Percentiles rank a stretch among this genome's conserved stretches.
Conservation (phyloP, 2,888 invertebrate genomes). For the Caenorhabditis virilis region DNA sequence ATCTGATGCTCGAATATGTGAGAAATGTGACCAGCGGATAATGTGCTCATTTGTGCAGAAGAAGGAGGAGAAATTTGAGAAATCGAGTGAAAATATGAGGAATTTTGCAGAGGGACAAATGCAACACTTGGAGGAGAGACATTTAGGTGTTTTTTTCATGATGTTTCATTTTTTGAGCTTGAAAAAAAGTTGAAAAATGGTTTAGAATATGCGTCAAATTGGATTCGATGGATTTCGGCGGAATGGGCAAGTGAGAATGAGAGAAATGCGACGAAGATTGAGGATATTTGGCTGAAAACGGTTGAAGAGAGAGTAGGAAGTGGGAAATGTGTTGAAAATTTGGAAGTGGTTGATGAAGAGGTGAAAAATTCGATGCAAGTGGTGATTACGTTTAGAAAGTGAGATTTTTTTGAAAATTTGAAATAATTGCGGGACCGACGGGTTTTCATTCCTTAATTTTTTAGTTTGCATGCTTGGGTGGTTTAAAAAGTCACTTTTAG, state of each 20-base stretch:
- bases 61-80: constrained; percentile 15
- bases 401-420: too few species aligned
- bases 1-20: constrained; percentile 43
- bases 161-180: not conserved
- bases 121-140: constrained; percentile 35
- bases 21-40: constrained; percentile 48
- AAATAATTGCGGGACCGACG: too few species aligned
- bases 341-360: constrained; percentile 2
- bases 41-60: constrained; percentile 42
- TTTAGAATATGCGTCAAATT: constrained; percentile 34
- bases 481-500: too few species aligned
- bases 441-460: too few species aligned
- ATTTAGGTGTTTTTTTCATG: constrained; percentile 17
- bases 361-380: constrained; percentile 14
- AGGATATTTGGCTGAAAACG: constrained; percentile 23
- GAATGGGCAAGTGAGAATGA: constrained; percentile 31
- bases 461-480: too few species aligned
- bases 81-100: constrained; percentile 28
- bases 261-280: constrained; percentile 2
- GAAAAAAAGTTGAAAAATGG: too few species aligned
- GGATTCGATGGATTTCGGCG: constrained; percentile 31
- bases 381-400: constrained; percentile 7
- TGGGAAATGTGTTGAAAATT: constrained; percentile 10
- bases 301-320: constrained; percentile 5
- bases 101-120: constrained; percentile 38